Base-by-base conservation (phyloP, 2,113 vertebrate genomes). In the Heliornis fulica region DNA sequence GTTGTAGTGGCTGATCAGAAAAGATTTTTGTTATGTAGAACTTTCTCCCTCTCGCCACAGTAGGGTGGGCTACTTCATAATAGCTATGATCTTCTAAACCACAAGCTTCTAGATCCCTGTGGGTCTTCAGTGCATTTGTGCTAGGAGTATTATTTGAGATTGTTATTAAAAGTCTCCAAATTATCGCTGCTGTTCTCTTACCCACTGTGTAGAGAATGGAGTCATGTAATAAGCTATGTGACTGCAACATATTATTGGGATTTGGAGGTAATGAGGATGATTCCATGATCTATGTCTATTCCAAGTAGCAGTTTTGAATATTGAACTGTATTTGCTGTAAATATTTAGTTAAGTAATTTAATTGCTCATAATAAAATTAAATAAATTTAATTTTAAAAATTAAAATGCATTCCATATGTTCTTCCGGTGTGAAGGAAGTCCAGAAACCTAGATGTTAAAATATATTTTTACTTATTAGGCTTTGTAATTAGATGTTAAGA, bases 181-280 rank as follows among this genome's bases (percentile, higher is more conserved):
- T 64, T 68, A 68, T 84, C 89, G 23, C 60, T 70, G 46, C 72
- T 77, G 32, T 81, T 87, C 41, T 66, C 61, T 82, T 91, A 79
- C 56, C 36, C 40, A 31, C 72, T 83, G 48, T 0, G 3, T 83
- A 65, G 72, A 78, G 86, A 91, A 83, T 71, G 46, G 13, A 28
- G 77, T 78, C 5, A 0, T 61, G 80, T 83, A 89, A 91, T 80
- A 29, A 8, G 38, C 83, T 78, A 1, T 82, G 69, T 91, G 89
- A 87, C 76, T 94, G 40, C 83, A 75, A 25, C 26, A 91, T 81
- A 65, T 94, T 92, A 82, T 40, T 76, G 22, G 87, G 70, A 83
- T 95, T 87, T 89, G 57, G 40, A 84, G 40, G 40, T 82, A 79
- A 87, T 92, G 32, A 75, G 75, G 19, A 68, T 82, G 84, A 72